Evolutionary conservation across 2,888 invertebrate species (phyloP), one percentile per base, ranked within the genome.

Genomic region (Xestia rhomboidea): DNA sequence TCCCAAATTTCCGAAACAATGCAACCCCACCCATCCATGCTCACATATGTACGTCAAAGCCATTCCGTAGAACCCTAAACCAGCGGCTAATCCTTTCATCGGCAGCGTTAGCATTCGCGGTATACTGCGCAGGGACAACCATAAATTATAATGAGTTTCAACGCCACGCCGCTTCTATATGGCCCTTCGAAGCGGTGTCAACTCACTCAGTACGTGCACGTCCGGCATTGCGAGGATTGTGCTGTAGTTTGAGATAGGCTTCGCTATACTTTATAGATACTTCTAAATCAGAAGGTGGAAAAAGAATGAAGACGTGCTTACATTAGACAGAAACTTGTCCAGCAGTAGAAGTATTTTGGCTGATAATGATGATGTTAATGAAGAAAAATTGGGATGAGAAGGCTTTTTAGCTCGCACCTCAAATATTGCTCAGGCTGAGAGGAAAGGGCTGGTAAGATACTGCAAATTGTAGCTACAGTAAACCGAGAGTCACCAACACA

Each of bases 91-190:
- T 90, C 94, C 95, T 95, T 95, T 95, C 91, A 95, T 94, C 93
- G 89, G 54, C 73, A 86, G 77, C 90, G 90, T 95, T 95, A 93
- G 90, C 94, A 96, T 95, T 95, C 95, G 90, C 86, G 73, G 86
- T 88, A 88, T 91, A 86, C 81, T 82, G 84, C 83, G 81, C 81
- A 90, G 87, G 92, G 93, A 94, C 95, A 94, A 92, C 94, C 93
- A 95, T 95, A 95, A 95, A 95, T 96, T 95, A 95, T 95, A 95
- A 95, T 95, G 95, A 95, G 94, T 90, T 90, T 88, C 89, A 86
- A 83, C 88, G 88, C 91, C 90, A 91, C 90, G 91, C 76, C 76
- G 83, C 70, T 83, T 83, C 78, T 82, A 83, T 86, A 85, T 60
- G 85, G 85, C 71, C 75, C 86, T 89, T 78, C 74, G 81, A 62